A percentile compares a stretch with the other conserved stretches of the same genome.
These are phyloP conservation scores for Crocallis elinguaria DNA, from an alignment of 2,888 invertebrate species.

Conservation along the genomic window DNA sequence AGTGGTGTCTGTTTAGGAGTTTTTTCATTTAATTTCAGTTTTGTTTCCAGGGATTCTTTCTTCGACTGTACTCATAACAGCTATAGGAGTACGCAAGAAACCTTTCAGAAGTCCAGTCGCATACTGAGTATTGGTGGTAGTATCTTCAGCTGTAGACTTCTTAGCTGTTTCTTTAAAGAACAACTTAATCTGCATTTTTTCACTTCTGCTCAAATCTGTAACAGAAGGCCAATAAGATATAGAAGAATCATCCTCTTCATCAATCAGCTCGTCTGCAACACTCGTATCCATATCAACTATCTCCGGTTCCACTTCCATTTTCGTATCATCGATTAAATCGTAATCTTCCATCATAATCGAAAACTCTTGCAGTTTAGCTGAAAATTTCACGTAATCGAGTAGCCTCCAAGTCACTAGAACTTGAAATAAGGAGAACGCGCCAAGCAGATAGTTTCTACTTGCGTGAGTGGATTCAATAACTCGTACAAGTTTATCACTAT, in stretches of 20 bases:
- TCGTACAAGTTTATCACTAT: slow-evolving; percentile 51
- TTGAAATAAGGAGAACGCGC: slow-evolving; percentile 64
- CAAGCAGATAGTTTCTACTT: slow-evolving; percentile 64
- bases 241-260: no score
- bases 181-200: slow-evolving; percentile 44
- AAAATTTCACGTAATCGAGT: slow-evolving; percentile 62
- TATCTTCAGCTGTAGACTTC: slow-evolving; percentile 13
- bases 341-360: slow-evolving; percentile 65
- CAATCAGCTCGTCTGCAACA: slow-evolving; percentile 19
- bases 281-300: slow-evolving; percentile 2
- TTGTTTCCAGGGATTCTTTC: background rate
- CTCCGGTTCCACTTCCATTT: background rate
- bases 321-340: slow-evolving; percentile 57
- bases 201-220: slow-evolving; percentile 48
- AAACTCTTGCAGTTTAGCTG: slow-evolving; percentile 69
- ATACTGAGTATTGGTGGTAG: no score
- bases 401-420: slow-evolving; percentile 59
- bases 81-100: no score
- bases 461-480: slow-evolving; percentile 60
- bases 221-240: slow-evolving; percentile 54
- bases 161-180: slow-evolving; percentile 44
- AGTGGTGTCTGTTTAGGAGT: background rate
- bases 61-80: no score
- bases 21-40: background rate
- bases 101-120: no score